A percentile compares a stretch with the other conserved stretches of the same genome.
phyloP scores from a whole-genome alignment of 2,888 invertebrate species.

The Silvanus unidentatus region DNA sequence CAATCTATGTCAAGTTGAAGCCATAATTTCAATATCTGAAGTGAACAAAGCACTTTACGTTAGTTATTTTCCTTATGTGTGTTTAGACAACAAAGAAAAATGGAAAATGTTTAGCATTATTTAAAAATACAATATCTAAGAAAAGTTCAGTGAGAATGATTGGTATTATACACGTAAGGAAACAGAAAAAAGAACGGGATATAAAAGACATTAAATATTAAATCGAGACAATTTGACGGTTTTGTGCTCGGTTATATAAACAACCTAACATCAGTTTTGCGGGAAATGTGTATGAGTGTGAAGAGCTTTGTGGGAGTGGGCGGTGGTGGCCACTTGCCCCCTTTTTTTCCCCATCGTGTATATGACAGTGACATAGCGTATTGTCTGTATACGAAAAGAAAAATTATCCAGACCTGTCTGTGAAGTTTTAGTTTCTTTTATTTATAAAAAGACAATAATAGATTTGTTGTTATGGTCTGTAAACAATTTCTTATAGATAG shows the following conservation, averaged over 20 bases:
- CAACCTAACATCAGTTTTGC: neutral
- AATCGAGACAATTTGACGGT: slow-evolving; percentile 16
- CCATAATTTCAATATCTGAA: no score
- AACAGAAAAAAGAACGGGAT: neutral
- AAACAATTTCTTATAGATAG: slow-evolving; percentile 14
- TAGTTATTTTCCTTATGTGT: no score
- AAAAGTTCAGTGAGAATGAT: neutral
- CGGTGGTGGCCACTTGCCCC: neutral
- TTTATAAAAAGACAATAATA: slow-evolving; percentile 21
- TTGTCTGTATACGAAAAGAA: slow-evolving; percentile 28
- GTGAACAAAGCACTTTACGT: no score
- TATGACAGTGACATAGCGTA: slow-evolving; percentile 33
- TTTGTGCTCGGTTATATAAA: slow-evolving; percentile 11
- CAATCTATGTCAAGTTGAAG: no score
- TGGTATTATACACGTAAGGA: no score
- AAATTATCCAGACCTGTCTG: slow-evolving; percentile 26
- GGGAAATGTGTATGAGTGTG: neutral
- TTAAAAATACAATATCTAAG: neutral
- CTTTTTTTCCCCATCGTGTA: slow-evolving; percentile 21
- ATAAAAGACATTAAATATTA: slow-evolving; percentile 14
- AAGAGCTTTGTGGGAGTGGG: neutral
- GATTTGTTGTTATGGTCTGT: slow-evolving; percentile 24
- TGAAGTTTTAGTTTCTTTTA: slow-evolving; percentile 24
- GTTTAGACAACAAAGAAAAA: no score
- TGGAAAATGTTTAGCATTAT: slow-evolving; percentile 1